Evolutionary conservation across 2,797 vertebrate genomes (phyloP).

Genomic region (Eleutherodactylus coqui): DNA sequence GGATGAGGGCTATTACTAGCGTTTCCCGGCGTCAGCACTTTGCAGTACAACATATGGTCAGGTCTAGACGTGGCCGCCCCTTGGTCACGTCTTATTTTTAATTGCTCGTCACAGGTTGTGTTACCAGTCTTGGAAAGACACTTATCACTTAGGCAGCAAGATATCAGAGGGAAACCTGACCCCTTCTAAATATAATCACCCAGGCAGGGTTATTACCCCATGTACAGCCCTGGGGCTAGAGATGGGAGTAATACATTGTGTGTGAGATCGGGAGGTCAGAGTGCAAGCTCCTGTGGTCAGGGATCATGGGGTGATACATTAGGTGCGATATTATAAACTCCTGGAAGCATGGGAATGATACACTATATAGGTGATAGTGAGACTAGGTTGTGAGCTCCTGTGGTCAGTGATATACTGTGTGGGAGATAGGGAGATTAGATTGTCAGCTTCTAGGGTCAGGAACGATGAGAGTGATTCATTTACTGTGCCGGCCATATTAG

Average conservation of each 20-base stretch:
- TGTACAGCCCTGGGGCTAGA: background rate
- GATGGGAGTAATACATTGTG: background rate
- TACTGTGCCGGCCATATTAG: no score
- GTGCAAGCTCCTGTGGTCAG: no score
- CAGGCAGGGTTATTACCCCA: no score
- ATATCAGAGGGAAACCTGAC: constrained; percentile 6
- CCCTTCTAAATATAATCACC: constrained; percentile 14
- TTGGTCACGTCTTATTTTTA: constrained; percentile 43
- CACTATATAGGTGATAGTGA: background rate
- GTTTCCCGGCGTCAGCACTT: constrained; percentile 22
- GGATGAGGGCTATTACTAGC: constrained; percentile 25
- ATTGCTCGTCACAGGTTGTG: background rate
- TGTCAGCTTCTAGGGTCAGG: background rate
- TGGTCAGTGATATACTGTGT: no score
- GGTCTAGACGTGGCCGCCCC: background rate
- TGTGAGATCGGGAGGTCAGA: background rate
- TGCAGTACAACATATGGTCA: background rate
- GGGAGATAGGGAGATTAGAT: no score
- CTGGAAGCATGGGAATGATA: background rate
- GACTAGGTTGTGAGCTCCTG: background rate
- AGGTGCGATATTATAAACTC: background rate
- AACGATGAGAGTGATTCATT: background rate
- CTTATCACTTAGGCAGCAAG: background rate
- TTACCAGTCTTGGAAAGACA: background rate
- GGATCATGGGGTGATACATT: background rate